A percentile compares a stretch with the other conserved stretches of the same genome.
Conservation (phyloP, 2,113 vertebrate species). For the Pygathrix nemaeus region DNA sequence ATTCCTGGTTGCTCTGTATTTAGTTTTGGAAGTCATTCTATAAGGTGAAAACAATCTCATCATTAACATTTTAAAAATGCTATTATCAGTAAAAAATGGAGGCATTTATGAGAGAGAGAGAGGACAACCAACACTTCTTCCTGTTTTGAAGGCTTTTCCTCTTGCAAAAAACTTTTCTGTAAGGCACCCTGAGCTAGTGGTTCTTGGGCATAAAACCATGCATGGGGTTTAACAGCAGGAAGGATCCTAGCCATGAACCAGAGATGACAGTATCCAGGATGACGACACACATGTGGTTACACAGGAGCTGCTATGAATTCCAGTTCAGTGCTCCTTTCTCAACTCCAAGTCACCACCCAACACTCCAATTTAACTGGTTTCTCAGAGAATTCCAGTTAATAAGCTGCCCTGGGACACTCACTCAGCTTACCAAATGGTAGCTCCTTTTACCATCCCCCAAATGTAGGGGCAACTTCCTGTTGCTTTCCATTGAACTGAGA, state of each 20-base stretch:
- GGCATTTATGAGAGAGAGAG: neutral
- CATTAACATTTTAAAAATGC: neutral
- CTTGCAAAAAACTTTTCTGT: neutral
- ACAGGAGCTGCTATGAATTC: neutral
- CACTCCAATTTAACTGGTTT: neutral
- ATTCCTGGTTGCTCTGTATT: neutral
- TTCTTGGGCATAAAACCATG: neutral
- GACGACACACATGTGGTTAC: rapidly evolving
- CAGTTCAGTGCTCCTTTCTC: neutral
- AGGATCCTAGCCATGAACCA: neutral
- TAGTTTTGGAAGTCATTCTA: neutral
- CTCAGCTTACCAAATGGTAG: neutral
- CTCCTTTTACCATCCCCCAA: neutral
- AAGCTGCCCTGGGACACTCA: neutral
- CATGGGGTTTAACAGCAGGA: rapidly evolving
- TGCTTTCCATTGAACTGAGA: neutral
- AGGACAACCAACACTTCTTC: neutral
- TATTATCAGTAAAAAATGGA: neutral
- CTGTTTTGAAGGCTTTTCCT: neutral
- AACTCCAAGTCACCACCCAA: neutral
- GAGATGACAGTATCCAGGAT: neutral
- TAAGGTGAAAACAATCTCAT: neutral
- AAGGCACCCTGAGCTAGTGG: neutral
- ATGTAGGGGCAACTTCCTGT: neutral
- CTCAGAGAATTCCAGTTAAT: neutral